These are phyloP conservation scores for Oscarella lobularis DNA, from an alignment of 37 sponge, comb jelly and placozoan genomes.

Conservation along the genomic window DNA sequence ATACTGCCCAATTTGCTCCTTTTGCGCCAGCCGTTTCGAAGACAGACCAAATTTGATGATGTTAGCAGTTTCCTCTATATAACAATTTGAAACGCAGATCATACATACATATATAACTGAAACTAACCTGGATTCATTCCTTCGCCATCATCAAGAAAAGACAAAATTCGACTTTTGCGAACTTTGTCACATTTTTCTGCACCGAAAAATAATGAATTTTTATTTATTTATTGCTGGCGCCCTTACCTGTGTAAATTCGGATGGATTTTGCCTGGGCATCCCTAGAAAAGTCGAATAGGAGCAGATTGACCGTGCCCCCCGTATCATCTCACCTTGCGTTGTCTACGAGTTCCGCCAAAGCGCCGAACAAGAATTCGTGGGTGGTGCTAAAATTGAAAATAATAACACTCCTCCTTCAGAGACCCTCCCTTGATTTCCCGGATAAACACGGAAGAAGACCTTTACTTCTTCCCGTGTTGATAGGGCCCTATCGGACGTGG, in stretches of 20 bases:
- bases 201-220: no score
- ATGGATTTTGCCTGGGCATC: background rate
- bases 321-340: slow-evolving; percentile 13
- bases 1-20: slow-evolving; percentile 29
- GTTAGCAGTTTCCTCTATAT: background rate
- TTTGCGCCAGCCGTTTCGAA: slow-evolving; percentile 7
- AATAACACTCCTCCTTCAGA: no score
- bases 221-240: no score
- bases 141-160: slow-evolving; percentile 32
- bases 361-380: slow-evolving; percentile 31
- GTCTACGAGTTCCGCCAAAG: slow-evolving; percentile 31
- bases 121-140: slow-evolving; percentile 24
- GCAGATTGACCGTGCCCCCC: background rate
- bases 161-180: slow-evolving; percentile 16
- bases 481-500: no score
- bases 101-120: no score
- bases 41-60: slow-evolving; percentile 23
- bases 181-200: no score
- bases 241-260: background rate
- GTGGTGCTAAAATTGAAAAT: slow-evolving; percentile 23
- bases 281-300: no score
- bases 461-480: no score
- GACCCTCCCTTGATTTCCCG: no score
- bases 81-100: no score
- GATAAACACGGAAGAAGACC: no score